A percentile compares a stretch with the other conserved stretches of the same genome.
These are phyloP conservation scores for Anolis carolinensis DNA, from an alignment of 2,113 vertebrate species.

Conservation along the genomic window DNA sequence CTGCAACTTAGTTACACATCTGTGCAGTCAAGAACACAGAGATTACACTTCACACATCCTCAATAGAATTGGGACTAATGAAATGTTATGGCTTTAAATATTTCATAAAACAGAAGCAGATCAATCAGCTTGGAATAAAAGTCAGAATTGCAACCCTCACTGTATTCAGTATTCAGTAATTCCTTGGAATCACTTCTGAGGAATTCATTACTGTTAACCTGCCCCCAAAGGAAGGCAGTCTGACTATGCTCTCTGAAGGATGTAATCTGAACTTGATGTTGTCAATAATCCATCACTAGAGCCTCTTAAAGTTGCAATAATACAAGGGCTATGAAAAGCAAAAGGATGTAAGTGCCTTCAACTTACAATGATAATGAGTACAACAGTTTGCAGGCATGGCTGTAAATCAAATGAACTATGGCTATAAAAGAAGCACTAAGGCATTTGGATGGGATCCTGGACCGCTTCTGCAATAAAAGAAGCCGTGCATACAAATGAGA, in stretches of 20 bases:
- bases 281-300: conserved; percentile 58
- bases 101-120: conserved; percentile 37
- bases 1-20: conserved; percentile 54
- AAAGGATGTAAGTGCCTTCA: conserved; percentile 54
- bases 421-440: conserved; percentile 64
- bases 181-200: conserved; percentile 30
- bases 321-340: conserved; percentile 51
- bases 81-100: conserved; percentile 38
- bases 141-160: conserved; percentile 28
- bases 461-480: conserved; percentile 33
- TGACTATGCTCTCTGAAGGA: conserved; percentile 30
- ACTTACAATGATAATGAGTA: conserved; percentile 67
- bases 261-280: conserved; percentile 52
- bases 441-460: conserved; percentile 63
- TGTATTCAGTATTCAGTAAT: conserved; percentile 2
- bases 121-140: conserved; percentile 16
- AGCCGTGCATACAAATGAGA: conserved; percentile 61
- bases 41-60: conserved; percentile 49
- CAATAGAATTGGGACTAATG: conserved; percentile 44
- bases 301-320: conserved; percentile 63
- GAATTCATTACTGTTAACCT: conserved; percentile 27
- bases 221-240: neutral
- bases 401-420: conserved; percentile 73
- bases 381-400: conserved; percentile 67
- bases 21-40: conserved; percentile 25